Evolutionary conservation across 1,140 invertebrate species (phyloP), one percentile per base, ranked within the genome.

Genomic region (Drosophila santomea): DNA sequence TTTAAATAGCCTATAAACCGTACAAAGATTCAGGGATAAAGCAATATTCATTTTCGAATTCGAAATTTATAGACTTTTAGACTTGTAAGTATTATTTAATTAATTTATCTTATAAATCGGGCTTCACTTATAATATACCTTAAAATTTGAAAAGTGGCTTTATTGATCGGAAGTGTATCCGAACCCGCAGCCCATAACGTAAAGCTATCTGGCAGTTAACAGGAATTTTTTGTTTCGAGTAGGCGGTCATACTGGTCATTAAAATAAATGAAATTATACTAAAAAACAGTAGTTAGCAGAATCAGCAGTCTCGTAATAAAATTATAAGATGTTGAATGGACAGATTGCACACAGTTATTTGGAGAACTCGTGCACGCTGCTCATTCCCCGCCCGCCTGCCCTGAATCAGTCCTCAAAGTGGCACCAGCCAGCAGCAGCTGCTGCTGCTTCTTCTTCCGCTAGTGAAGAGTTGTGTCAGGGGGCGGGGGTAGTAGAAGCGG

Each of bases 251-350:
- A 71, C 67, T 71, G 67, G 67, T 71, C 67, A 71, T 71, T 71
- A 71, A 71, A 71, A 71, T 71, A 71, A 72, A 72, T 72, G 71
- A 71, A 72, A 71, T 72, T 72, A 58, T 28, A 50, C 51, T 58
- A 23, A 72, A 69, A 72, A 67, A 28, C 66, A 71, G 68, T 72
- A 72, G 68, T 71, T 72, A 72, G 61, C 64, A 54, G 39, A 68
- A 44, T 68, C 64, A 55, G 23, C n/a, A 25, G 36, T 25, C 32
- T 58, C 68, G 68, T 48, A 50, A 58, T 72, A 72, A 75, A 81
- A 66, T 75, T 78, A 23, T 62, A 86, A 75, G 57, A 86, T 86
- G 82, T 76, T 86, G 58, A 83, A 76, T 86, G 82, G 83, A 79
- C 75, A 86, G 57, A 76, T 86, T 52, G 72, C 79, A 78, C 83